A percentile compares a stretch with the other conserved stretches of the same genome.
phyloP scores from a whole-genome alignment of 2,113 vertebrate species.

The Peromyscus maniculatus region DNA sequence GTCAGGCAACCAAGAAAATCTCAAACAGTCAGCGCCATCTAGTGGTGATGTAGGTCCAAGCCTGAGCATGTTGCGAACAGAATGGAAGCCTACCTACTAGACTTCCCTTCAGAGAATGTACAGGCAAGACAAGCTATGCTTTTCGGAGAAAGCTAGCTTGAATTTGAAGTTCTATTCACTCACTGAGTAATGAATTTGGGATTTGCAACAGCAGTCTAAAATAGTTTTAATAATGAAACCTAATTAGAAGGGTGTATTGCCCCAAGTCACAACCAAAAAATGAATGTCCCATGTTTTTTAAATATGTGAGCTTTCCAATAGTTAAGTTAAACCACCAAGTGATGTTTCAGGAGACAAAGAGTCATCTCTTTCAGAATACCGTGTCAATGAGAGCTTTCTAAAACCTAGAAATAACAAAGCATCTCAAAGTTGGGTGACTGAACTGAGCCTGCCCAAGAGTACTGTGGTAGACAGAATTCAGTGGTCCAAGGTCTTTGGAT shows the following conservation, averaged over 20 bases:
- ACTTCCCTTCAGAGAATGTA: neutral
- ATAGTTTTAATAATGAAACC: neutral
- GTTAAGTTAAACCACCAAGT: neutral
- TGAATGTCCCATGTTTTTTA: neutral
- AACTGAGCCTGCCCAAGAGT: neutral
- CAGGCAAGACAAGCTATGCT: neutral
- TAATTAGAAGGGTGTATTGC: neutral
- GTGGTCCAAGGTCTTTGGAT: neutral
- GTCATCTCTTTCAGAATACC: neutral
- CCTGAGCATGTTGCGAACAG: neutral
- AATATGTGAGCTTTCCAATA: neutral
- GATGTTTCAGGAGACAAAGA: neutral
- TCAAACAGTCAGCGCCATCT: conserved; percentile 83
- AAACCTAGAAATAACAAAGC: neutral
- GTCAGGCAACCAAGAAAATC: neutral
- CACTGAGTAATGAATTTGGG: neutral
- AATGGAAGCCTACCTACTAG: too few species aligned
- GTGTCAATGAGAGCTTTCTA: neutral
- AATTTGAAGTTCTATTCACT: neutral
- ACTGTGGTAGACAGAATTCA: neutral
- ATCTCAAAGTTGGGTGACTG: neutral
- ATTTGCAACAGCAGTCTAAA: neutral
- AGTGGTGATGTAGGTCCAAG: neutral
- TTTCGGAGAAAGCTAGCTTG: neutral
- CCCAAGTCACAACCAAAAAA: neutral